Base-by-base conservation (phyloP, 2,888 invertebrate species). In the Diaphora mendica region DNA sequence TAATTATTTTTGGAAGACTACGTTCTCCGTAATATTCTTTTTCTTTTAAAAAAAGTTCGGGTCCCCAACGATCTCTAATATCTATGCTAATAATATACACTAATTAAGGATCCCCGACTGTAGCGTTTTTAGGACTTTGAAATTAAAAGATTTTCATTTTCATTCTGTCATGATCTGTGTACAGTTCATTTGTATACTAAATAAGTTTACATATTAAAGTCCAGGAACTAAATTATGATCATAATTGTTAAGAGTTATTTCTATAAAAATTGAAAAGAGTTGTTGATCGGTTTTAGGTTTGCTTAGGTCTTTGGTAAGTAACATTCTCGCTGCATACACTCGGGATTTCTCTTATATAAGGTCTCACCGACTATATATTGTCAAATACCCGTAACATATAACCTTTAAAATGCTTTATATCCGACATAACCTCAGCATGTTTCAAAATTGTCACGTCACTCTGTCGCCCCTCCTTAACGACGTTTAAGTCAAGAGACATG, bases 401-500 rank as follows among this genome's bases (percentile, higher is more conserved):
- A 62, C 69, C 55, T 73, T 59, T 65, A 48, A 68, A 71, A 71
- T 59, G 26, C 71, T 75, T 71, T 64, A 68, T 71, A 64, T 70
- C 55, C 35, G 20, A 73, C 68, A 66, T 69, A 59, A 64, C 55
- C 42, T 59, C 71, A 71, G 75, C 64, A 75, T 79, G 77, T 74
- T 80, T 70, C 80, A 82, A 83, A 84, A 81, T 84, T 78, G 83
- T 73, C 85, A 80, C 83, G 77, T 84, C 77, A 78, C 80, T 81
- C 79, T 82, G 83, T 85, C 85, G 79, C 88, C 85, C 85, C 83
- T 87, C 88, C 88, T 88, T 90, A 91, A 91, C 88, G 88, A 89
- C 90, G 88, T 91, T 93, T 92, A 92, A 91, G 92, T 91, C 85
- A 82, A 87, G 88, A 89, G 88, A 92, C 92, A 91, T 91, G 92